A percentile compares a stretch with the other conserved stretches of the same genome.
phyloP scores from a whole-genome alignment of 2,888 invertebrate species.

The Mystacides longicornis region DNA sequence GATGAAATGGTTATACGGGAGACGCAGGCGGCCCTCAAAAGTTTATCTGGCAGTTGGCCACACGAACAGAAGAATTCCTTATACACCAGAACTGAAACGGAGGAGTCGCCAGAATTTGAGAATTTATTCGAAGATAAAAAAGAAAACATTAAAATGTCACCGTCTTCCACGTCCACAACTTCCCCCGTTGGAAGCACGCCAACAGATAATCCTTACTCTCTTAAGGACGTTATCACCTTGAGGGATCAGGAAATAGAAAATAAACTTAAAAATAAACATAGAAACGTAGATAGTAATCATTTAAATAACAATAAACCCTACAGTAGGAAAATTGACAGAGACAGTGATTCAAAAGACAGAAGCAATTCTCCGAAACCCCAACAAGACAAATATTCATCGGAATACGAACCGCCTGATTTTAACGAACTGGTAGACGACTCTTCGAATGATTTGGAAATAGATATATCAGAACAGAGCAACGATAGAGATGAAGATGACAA shows the following conservation, averaged over 20 bases:
- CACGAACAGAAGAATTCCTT: constrained; percentile 56
- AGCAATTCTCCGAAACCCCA: constrained; percentile 30
- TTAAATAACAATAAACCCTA: constrained; percentile 28
- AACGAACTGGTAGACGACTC: constrained; percentile 71
- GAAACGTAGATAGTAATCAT: constrained; percentile 25
- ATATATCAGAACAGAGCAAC: constrained; percentile 65
- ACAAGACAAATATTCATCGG: constrained; percentile 46
- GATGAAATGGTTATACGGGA: constrained; percentile 80
- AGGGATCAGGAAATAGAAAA: constrained; percentile 36
- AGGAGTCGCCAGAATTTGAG: constrained; percentile 75
- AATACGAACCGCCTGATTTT: constrained; percentile 67
- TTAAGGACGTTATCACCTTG: constrained; percentile 57
- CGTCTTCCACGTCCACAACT: constrained; percentile 57
- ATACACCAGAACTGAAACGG: constrained; percentile 61
- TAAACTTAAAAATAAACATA: constrained; percentile 21
- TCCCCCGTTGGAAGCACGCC: constrained; percentile 49
- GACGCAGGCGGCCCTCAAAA: constrained; percentile 80
- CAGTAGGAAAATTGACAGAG: constrained; percentile 34
- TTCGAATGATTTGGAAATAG: constrained; percentile 71
- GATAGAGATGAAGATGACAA: constrained; percentile 54
- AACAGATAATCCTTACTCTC: constrained; percentile 54
- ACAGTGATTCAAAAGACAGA: constrained; percentile 28
- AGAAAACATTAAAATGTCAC: constrained; percentile 53
- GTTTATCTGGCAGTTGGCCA: constrained; percentile 80
- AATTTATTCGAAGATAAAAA: constrained; percentile 80